Percentiles rank a stretch among this genome's conserved stretches.
phyloP scores from a whole-genome alignment of 2,797 vertebrate species.

The Sebastes melanostomus region DNA sequence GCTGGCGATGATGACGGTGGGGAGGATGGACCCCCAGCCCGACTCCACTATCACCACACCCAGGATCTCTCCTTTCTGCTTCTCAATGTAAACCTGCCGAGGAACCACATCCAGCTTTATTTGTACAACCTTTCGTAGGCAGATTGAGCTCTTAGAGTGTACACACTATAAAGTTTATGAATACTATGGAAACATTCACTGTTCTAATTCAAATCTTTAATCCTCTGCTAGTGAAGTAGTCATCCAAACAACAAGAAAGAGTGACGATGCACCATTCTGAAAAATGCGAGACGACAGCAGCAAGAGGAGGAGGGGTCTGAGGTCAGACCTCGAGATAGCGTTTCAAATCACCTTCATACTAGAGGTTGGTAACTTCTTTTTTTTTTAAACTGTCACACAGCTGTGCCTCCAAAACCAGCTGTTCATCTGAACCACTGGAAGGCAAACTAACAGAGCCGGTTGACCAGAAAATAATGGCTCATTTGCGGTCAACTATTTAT shows the following conservation, averaged over 20 bases:
- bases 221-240: not conserved
- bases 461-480: not conserved
- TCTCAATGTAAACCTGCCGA: constrained; percentile 93
- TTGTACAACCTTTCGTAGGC: not conserved
- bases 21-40: constrained; percentile 97
- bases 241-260: not conserved
- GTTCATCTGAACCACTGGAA: constrained; percentile 16
- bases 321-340: constrained; percentile 2
- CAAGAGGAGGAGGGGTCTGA: not conserved
- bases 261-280: not conserved
- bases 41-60: constrained; percentile 97
- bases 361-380: not conserved
- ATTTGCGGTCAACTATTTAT: not conserved
- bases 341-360: constrained; percentile 23
- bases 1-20: constrained; percentile 97
- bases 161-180: too few species aligned
- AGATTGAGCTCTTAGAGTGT: too few species aligned
- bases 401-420: constrained; percentile 24
- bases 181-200: not conserved
- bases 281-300: constrained; percentile 4
- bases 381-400: not conserved
- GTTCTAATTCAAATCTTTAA: not conserved
- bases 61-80: constrained; percentile 96
- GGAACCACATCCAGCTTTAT: not conserved
- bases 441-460: constrained; percentile 13